Percentiles rank a stretch among this genome's conserved stretches.
phyloP scores from a whole-genome alignment of 2,888 invertebrate species.

The Sisyra terminalis region DNA sequence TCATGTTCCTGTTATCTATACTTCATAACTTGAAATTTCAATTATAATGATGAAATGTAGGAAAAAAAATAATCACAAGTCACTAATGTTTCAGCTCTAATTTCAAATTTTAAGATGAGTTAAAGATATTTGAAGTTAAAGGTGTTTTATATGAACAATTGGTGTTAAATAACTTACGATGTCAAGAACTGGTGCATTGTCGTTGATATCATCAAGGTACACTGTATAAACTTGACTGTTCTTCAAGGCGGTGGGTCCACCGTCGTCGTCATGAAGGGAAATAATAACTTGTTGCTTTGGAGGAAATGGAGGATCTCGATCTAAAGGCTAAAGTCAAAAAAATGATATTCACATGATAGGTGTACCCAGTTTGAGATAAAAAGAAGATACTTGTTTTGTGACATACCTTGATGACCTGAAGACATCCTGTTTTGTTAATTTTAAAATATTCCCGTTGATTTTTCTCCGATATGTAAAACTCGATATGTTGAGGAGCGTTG shows the following conservation, averaged over 20 bases:
- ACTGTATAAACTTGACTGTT: conserved; percentile 50
- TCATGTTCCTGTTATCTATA: no score
- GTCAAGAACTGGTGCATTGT: conserved; percentile 79
- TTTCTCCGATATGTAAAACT: conserved; percentile 54
- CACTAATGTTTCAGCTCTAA: no score
- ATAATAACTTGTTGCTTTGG: conserved; percentile 60
- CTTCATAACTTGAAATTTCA: no score
- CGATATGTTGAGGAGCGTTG: conserved; percentile 57
- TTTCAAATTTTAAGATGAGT: background rate
- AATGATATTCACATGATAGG: no score
- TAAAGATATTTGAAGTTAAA: background rate
- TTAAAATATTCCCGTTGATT: conserved; percentile 52
- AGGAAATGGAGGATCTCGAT: conserved; percentile 74
- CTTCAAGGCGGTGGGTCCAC: conserved; percentile 42
- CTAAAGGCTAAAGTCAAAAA: conserved; percentile 44
- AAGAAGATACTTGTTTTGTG: conserved; percentile 4
- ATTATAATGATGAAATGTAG: no score
- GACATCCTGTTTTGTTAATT: conserved; percentile 61
- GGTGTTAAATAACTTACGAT: conserved; percentile 37
- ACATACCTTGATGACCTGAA: conserved; percentile 40
- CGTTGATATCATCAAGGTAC: conserved; percentile 70
- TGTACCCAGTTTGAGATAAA: conserved; percentile 6
- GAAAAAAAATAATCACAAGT: no score
- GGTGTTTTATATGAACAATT: background rate
- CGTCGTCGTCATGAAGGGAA: conserved; percentile 62